Base-by-base conservation (phyloP, 37 sponge, comb jelly and placozoan species). In the Ephydatia muelleri region DNA sequence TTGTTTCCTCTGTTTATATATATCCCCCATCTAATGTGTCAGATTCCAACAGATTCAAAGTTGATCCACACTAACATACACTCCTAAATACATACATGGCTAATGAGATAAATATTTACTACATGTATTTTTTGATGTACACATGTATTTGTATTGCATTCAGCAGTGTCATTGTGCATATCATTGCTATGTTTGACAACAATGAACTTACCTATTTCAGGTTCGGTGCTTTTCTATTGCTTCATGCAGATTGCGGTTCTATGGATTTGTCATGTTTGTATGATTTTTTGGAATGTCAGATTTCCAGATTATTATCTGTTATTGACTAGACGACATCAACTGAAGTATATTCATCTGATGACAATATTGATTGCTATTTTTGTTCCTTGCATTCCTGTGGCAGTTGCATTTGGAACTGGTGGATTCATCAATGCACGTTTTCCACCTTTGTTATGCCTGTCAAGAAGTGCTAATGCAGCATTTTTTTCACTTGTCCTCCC, bases 401-500 rank as follows among this genome's bases (percentile, higher is more conserved):
- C 57, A 57, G 57, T 57, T 14, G 16, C 16, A 1, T 16, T 19
- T 57, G 57, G 57, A 57, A 57, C 57, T 57, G 57, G 19, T 25
- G 84, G 84, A 11, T 88, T 83, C 73, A 72, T 38, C 34, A n/a
- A 70, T 22, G 37, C 34, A 3, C 78, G 84, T 29, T 88, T 83
- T 64, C 89, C 84, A 29, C 79, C 89, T 0, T 57, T 78, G 23
- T 33, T 79, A 34, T 88, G 89, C 73, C 57, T 32, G 71, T 23
- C 49, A 29, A 69, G 12, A 3, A 34, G 38, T 35, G 25, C 25
- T 30, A n/a, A 84, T 31, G 39, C 39, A 13, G 23, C 37, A 38
- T 88, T 84, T 69, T 88, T 80, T 49, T 83, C 84, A 23, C 43
- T 72, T 13, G 39, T 77, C 23, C 79, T 88, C 1, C 80, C 80